Evolutionary conservation across 2,797 vertebrate genomes (phyloP), one percentile per base, ranked within the genome.

Genomic region (Galaxias olidus): DNA sequence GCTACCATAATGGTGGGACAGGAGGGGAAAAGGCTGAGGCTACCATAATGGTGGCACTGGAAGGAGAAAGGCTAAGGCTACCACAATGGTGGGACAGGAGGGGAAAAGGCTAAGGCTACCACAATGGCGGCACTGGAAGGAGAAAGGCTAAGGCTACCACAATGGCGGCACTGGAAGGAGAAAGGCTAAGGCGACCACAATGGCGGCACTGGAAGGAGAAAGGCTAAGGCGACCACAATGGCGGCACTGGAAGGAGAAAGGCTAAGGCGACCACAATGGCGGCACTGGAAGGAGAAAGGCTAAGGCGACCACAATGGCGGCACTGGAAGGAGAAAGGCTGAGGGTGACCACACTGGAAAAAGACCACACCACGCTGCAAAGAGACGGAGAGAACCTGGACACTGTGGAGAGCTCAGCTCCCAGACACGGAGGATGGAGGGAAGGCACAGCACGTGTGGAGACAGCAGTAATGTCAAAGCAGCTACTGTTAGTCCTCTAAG

Each of bases 71-170:
- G n/a, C n/a, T n/a, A n/a, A n/a, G n/a, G n/a, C n/a, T n/a, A n/a
- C n/a, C n/a, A n/a, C n/a, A n/a, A n/a, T n/a, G n/a, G n/a, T n/a
- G 14, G 17, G 14, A 50, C 49, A 15, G 49, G 49, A 52, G 17
- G 50, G 50, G 4, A 9, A 18, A 18, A 52, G n/a, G 18, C 17
- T 52, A 8, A 17, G 50, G 50, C 10, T 18, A 30, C 30, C 30
- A 30, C 30, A 30, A n/a, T n/a, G n/a, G n/a, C n/a, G 14, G 17
- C 49, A 50, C 49, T 50, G 49, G 49, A 52, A 52, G 50, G 50
- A 4, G 15, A 18, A 18, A 52, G n/a, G 18, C 17, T 52, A 8
- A 17, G 50, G 50, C 10, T 18, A 30, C 30, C 30, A 30, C 30
- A 30, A n/a, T n/a, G n/a, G n/a, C n/a, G 14, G 17, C 49, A 50